Evolutionary conservation across 2,888 invertebrate genomes (phyloP).

Genomic region (Lycocerus yunnanus): DNA sequence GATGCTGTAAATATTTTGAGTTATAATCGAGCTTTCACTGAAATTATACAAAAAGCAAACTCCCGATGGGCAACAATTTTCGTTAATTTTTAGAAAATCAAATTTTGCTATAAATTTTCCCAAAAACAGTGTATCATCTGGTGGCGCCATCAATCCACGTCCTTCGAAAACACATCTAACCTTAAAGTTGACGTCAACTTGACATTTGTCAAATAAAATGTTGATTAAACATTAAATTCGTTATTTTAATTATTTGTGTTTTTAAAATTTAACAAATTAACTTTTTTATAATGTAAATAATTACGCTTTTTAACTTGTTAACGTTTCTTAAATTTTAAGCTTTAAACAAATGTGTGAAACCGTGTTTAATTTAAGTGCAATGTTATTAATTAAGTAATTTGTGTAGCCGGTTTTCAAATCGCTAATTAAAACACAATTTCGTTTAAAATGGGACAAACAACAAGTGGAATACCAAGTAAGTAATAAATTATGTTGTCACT

Average conservation of each 20-base stretch:
- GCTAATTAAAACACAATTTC: slow-evolving; percentile 12
- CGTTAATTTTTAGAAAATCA: no score
- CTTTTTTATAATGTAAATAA: neutral
- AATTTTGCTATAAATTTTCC: no score
- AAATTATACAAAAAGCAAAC: no score
- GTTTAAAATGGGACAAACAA: slow-evolving; percentile 41
- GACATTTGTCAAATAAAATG: neutral
- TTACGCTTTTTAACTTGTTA: neutral
- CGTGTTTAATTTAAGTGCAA: slow-evolving; percentile 8
- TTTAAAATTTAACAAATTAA: neutral
- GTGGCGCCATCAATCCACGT: neutral
- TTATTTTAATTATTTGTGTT: neutral
- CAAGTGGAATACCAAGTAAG: slow-evolving; percentile 44
- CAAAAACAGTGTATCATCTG: neutral
- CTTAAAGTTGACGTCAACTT: neutral
- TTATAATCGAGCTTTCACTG: no score
- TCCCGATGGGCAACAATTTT: no score
- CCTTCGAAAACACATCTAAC: neutral
- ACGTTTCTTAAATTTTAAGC: neutral
- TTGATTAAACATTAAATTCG: neutral
- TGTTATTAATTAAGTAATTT: slow-evolving; percentile 12
- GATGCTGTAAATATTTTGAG: no score
- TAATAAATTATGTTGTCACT: slow-evolving; percentile 19
- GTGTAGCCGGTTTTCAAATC: slow-evolving; percentile 8
- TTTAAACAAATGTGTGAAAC: neutral